A percentile compares a stretch with the other conserved stretches of the same genome.
Conservation (phyloP, 2,113 vertebrate species). For the Psilopogon haemacephalus region DNA sequence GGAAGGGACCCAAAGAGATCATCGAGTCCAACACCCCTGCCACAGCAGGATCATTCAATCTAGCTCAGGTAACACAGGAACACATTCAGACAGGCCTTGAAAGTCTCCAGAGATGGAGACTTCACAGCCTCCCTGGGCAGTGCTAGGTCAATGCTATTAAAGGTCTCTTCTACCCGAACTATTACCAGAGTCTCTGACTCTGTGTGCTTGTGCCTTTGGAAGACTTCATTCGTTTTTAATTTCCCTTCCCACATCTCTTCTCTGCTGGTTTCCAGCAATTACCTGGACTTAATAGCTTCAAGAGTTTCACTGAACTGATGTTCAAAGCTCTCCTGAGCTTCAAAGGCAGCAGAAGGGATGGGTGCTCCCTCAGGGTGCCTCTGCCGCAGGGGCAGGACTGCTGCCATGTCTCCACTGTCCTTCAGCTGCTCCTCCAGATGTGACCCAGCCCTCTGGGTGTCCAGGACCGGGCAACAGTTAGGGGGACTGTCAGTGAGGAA, state of each 20-base stretch:
- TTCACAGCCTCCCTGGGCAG: too few relatives aligned
- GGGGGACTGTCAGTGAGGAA: not conserved
- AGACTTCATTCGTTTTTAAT: not conserved
- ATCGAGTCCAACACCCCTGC: too few relatives aligned
- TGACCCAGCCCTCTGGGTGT: not conserved
- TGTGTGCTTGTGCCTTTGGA: not conserved
- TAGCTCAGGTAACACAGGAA: too few relatives aligned
- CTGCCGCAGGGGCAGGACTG: not conserved
- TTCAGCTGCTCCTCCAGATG: not conserved
- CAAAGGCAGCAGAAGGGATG: not conserved
- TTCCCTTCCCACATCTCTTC: not conserved
- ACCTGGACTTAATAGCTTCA: not conserved
- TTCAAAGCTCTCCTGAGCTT: not conserved
- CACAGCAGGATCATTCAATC: too few relatives aligned
- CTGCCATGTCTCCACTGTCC: not conserved
- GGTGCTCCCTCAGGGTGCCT: not conserved
- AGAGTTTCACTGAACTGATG: not conserved
- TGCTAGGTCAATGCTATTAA: too few relatives aligned
- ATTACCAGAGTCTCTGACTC: not conserved
- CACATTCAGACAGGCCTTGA: too few relatives aligned
- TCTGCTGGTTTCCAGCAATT: not conserved
- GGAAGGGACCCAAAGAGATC: too few relatives aligned
- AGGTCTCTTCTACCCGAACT: not conserved
- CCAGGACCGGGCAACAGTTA: not conserved
- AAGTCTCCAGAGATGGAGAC: too few relatives aligned